These are phyloP conservation scores for Urocolius indicus DNA, from an alignment of 2,113 vertebrate genomes.

Conservation along the genomic window DNA sequence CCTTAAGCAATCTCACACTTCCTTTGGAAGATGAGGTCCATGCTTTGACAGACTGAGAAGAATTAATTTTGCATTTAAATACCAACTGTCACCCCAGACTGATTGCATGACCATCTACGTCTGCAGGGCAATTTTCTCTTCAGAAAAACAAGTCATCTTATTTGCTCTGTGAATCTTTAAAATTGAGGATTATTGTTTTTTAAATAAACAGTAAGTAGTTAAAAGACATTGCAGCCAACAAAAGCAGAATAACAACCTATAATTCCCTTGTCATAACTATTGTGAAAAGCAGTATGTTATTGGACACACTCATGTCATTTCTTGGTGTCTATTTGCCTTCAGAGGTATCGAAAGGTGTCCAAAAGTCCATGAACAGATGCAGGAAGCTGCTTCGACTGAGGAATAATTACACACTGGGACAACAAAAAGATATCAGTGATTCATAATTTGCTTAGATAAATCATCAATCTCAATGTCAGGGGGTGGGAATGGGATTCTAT, in stretches of 20 bases:
- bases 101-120: background rate
- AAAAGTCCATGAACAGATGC: background rate
- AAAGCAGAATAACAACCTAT: background rate
- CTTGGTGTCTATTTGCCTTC: background rate
- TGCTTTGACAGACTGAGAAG: conserved; percentile 44
- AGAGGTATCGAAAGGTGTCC: background rate
- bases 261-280: background rate
- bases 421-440: background rate
- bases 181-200: background rate
- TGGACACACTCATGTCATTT: background rate
- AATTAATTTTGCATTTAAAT: conserved; percentile 63
- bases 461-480: background rate
- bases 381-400: background rate
- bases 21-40: conserved; percentile 12
- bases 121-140: conserved; percentile 40
- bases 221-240: background rate
- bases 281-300: background rate
- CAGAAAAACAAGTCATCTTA: conserved; percentile 29
- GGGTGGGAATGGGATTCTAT: background rate
- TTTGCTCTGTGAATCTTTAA: conserved; percentile 27
- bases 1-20: conserved; percentile 8
- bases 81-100: conserved; percentile 40
- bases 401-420: background rate
- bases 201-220: conserved; percentile 22
- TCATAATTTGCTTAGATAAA: background rate